Evolutionary conservation across 2,113 vertebrate genomes (phyloP), one percentile per base, ranked within the genome.

Genomic region (Sander lucioperca): DNA sequence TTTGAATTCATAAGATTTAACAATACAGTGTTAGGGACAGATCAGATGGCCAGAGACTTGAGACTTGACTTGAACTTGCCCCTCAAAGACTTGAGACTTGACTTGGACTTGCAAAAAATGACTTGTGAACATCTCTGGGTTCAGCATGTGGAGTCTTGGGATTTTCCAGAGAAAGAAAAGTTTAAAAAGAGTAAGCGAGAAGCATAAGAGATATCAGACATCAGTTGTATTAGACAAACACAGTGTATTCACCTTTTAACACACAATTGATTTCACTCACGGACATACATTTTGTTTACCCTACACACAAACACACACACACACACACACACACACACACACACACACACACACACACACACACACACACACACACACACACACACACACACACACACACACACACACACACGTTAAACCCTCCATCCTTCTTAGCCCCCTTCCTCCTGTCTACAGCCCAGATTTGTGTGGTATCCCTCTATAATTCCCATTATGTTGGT

Each of bases 401-500:
- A 82, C 36, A 77, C 23, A 74, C 65, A 80, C 54, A 58, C 13
- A 82, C 8, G 57, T 56, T 56, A 61, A n/a, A 80, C 13, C 53
- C 74, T 64, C 36, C 19, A 74, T 75, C 67, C 18, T 43, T 58
- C 50, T 82, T 48, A 85, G 76, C 65, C 30, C 15, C 39, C 12
- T 53, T 73, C 7, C 23, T 76, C 50, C 71, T 76, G 84, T 63
- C 62, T 25, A 50, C 58, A 80, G 85, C 73, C 68, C 81, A 85
- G 83, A 89, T 89, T 91, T 90, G 77, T 86, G 80, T 88, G 84
- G 62, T 90, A 88, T 91, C 82, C 77, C 56, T 85, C 70, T 63
- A 56, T 88, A 91, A 91, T 78, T 86, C 85, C 69, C 79, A 85
- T 87, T 76, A 86, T 93, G 82, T 54, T 79, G 80, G 82, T 84